Evolutionary conservation across 2,888 invertebrate species (phyloP).

Genomic region (Ophonus ardosiacus): DNA sequence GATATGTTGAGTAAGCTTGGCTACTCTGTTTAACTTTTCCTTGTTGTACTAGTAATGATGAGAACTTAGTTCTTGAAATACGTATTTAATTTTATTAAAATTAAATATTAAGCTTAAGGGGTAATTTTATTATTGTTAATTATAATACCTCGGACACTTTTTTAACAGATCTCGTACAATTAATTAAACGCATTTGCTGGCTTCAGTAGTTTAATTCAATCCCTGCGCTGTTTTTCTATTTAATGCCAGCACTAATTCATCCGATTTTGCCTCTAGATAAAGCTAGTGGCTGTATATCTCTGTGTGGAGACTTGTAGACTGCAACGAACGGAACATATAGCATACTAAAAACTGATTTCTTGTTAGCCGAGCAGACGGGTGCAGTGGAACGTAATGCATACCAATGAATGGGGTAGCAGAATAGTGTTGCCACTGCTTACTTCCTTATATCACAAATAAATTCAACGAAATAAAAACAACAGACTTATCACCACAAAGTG

Average conservation of each 20-base stretch:
- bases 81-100: no score
- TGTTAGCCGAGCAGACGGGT: conserved; percentile 21
- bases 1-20: no score
- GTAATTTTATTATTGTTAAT: no score
- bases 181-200: no score
- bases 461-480: background rate
- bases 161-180: no score
- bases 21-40: no score
- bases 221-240: background rate
- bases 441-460: background rate
- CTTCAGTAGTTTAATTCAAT: background rate
- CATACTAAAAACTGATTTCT: conserved; percentile 51
- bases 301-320: background rate
- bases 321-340: background rate
- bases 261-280: background rate
- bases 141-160: no score
- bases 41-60: no score
- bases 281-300: background rate
- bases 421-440: background rate
- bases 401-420: background rate
- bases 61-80: no score
- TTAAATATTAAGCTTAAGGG: no score
- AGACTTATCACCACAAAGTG: background rate
- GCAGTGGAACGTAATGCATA: conserved; percentile 45
- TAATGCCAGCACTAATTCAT: background rate